Evolutionary conservation across 2,888 invertebrate genomes (phyloP), one percentile per base, ranked within the genome.

Genomic region (Papilio gigon): DNA sequence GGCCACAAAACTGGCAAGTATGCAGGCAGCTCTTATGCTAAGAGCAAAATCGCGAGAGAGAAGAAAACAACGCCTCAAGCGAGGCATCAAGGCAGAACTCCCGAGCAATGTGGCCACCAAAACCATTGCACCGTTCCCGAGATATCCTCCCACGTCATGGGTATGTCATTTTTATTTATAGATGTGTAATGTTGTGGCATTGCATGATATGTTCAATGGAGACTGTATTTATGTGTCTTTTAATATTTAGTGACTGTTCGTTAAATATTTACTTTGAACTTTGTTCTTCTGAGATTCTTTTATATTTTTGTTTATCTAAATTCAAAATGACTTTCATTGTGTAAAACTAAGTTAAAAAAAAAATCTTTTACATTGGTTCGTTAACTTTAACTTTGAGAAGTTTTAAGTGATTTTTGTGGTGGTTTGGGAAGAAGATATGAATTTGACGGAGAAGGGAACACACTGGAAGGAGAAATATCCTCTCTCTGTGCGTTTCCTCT

Each of bases 21-120:
- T 97, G 97, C 97, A 97, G 95, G 97, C 97, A 94, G 97, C 97
- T 93, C 95, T 97, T 93, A 96, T 97, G 94, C 95, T 97, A 93
- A 95, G 97, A 94, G 94, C 96, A 92, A 96, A 97, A 94, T 96
- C 96, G 94, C 95, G 96, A 93, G 95, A 96, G 92, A 94, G 95
- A 92, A 93, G 94, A 93, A 96, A 96, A 94, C 95, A 95, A 89
- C 94, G 95, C 84, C 93, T 94, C 82, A 93, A 94, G 87, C 93
- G 94, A 92, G 95, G 96, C 82, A 93, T 93, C 88, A 94, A 95
- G 86, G 92, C 94, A 83, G 97, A 97, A 85, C 93, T 97, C 85
- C 97, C 97, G 80, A 96, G 96, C 91, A 96, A 97, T 93, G 94
- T 97, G 84, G 96, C 97, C 83, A 97, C 97, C 79, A 96, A 95